Base-by-base conservation (phyloP, 2,113 vertebrate species). In the Lasiurus cinereus region DNA sequence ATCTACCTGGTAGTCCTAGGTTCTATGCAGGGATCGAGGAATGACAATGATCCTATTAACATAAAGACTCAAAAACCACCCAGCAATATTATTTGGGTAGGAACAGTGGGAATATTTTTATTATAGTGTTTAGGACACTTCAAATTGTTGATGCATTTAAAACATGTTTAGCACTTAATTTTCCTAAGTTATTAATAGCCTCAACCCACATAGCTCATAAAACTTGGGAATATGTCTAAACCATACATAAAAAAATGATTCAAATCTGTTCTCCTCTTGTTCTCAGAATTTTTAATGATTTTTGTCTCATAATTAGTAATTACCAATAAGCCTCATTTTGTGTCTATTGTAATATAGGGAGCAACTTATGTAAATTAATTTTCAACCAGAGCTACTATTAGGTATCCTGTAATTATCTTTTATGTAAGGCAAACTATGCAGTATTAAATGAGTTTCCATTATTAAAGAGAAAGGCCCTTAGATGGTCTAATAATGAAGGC, bases 251-350 rank as follows among this genome's bases (percentile, higher is more conserved):
- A 96, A 96, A 96, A 97, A 95, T 96, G 82, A 98, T 13, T 94
- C 94, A 97, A 92, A 91, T 94, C 85, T 97, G 88, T 97, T 97
- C 95, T 97, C 84, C 95, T 95, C 90, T 74, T 88, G 15, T 97
- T 94, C 43, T 76, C 43, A 89, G 80, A 90, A 88, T 91, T 98
- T 86, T 93, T 97, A 92, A 96, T 97, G 95, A 97, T 95, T 97
- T 97, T 95, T 97, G 95, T 96, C 97, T 97, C 95, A 97, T 98
- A 98, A 99, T 99, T 98, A 98, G 98, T 98, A 98, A 98, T 98
- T 98, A 98, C 98, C 98, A 98, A 98, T 97, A 82, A 88, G 83
- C 93, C 97, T 98, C 94, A 98, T 92, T 98, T 98, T 98, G 94
- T 52, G 96, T 90, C 94, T 96, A 96, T 95, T 98, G 95, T 97